Percentiles rank a stretch among this genome's conserved stretches.
Conservation (phyloP, 2,888 invertebrate species). For the Gibbula magus region DNA sequence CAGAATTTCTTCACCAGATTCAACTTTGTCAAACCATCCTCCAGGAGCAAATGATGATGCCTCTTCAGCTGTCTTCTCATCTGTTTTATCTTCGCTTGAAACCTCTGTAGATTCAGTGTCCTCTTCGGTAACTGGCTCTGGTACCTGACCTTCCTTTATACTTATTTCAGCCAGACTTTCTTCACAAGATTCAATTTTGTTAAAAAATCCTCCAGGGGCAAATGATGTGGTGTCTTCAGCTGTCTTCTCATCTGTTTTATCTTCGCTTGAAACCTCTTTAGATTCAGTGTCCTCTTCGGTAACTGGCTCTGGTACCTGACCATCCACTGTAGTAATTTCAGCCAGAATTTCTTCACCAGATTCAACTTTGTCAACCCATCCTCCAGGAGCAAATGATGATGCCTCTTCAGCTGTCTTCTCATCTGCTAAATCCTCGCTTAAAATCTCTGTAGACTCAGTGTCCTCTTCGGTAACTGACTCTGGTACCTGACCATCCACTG, state of each 20-base stretch:
- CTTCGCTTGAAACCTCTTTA: not conserved
- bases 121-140: not conserved
- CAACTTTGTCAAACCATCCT: constrained; percentile 10
- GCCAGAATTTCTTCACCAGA: not conserved
- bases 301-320: not conserved
- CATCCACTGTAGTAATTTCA: not conserved
- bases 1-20: not conserved
- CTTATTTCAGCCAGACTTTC: not conserved
- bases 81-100: not conserved
- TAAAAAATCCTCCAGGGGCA: not conserved
- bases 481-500: not conserved
- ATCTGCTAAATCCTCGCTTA: not conserved
- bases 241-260: not conserved
- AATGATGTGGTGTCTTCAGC: not conserved
- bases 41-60: not conserved
- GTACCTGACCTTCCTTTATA: not conserved
- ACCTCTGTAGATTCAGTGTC: not conserved
- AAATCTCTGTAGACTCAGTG: not conserved
- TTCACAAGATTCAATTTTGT: not conserved
- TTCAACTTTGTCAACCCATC: constrained; percentile 3
- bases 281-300: not conserved
- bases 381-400: not conserved
- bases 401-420: not conserved
- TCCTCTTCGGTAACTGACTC: not conserved
- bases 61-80: not conserved